A percentile compares a stretch with the other conserved stretches of the same genome.
Evolutionary conservation across 92 coral and sea anemone species (phyloP).

Genomic region (Palythoa heliodiscus): DNA sequence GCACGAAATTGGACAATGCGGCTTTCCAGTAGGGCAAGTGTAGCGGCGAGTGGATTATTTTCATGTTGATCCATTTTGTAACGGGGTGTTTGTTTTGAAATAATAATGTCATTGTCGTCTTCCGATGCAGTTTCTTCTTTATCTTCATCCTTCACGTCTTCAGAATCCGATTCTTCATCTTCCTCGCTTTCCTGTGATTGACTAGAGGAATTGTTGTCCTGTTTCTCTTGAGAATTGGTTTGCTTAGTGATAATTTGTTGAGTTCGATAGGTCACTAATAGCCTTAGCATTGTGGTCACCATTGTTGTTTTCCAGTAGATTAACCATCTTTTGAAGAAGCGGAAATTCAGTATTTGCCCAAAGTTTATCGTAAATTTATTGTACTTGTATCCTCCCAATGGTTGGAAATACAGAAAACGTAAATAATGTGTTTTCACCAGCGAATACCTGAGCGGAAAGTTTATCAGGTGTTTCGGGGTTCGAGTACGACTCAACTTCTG

Average conservation of each 20-base stretch:
- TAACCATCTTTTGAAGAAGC: constrained; percentile 36
- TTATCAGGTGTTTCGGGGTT: constrained; percentile 49
- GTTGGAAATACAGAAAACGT: constrained; percentile 49
- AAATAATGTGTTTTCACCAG: constrained; percentile 36
- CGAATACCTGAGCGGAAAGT: constrained; percentile 4
- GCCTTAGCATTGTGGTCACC: constrained; percentile 1
- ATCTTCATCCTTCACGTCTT: constrained; percentile 36
- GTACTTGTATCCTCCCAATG: constrained; percentile 41
- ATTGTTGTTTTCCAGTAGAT: constrained; percentile 9
- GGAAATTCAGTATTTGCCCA: constrained; percentile 52
- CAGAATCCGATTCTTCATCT: not conserved
- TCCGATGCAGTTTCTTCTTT: constrained; percentile 13
- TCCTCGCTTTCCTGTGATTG: constrained; percentile 21
- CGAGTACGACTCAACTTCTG: constrained; percentile 42
- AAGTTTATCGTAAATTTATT: constrained; percentile 26
- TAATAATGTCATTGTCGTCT: not conserved
- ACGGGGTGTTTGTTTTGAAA: constrained; percentile 33
- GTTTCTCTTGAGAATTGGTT: constrained; percentile 1
- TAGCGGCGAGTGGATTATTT: constrained; percentile 28
- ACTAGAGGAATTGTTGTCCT: constrained; percentile 21
- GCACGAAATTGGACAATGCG: constrained; percentile 34
- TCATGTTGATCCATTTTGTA: constrained; percentile 23
- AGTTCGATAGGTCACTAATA: constrained; percentile 15
- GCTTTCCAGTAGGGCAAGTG: constrained; percentile 39
- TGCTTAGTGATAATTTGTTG: constrained; percentile 21